Base-by-base conservation (phyloP, 2,888 invertebrate genomes). In the Drosophila quinaria region DNA sequence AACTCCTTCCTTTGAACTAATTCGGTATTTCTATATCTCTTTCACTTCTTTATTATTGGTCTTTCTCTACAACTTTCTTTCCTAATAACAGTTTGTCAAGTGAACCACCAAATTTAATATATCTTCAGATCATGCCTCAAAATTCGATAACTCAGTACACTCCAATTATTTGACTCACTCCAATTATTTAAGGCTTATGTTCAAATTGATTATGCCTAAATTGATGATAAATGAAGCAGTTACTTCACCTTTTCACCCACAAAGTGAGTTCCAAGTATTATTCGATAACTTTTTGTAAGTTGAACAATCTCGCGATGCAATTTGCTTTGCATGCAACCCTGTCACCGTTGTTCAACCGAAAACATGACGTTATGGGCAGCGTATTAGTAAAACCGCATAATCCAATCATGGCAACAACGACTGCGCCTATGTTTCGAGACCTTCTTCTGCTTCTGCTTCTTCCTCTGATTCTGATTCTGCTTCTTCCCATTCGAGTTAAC, bases 361-460 rank as follows among this genome's bases (percentile, higher is more conserved):
- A 73, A 63, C 79, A 74, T 74, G 74, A 60, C 55, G 69, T 62
- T 74, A 49, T 67, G 78, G 55, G 58, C 83, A 80, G 77, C 64
- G 55, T 71, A 73, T 78, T 81, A 74, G 78, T 44, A 51, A 59
- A 66, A 71, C 55, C 69, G 63, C 70, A 65, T 82, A 81, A 85
- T 81, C 80, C 76, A 79, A 85, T 75, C 76, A 74, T 52, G 74
- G 64, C 58, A 62, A 49, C 55, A 71, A 56, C 67, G 47, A 67
- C 81, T 87, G 81, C 81, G 63, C 87, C 77, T 76, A 69, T 76
- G 50, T 81, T 68, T 52, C 19, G 35, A 47, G 50, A 59, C 39
- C 76, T 46, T 60, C 22, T 66, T 39, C 22, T 25, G 25, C 0
- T 25, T 5, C 22, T 25, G 19, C 76, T 46, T 60, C 19, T 65